Evolutionary conservation across 2,113 vertebrate species (phyloP), one percentile per base, ranked within the genome.

Genomic region (Hippocampus guttulatus): DNA sequence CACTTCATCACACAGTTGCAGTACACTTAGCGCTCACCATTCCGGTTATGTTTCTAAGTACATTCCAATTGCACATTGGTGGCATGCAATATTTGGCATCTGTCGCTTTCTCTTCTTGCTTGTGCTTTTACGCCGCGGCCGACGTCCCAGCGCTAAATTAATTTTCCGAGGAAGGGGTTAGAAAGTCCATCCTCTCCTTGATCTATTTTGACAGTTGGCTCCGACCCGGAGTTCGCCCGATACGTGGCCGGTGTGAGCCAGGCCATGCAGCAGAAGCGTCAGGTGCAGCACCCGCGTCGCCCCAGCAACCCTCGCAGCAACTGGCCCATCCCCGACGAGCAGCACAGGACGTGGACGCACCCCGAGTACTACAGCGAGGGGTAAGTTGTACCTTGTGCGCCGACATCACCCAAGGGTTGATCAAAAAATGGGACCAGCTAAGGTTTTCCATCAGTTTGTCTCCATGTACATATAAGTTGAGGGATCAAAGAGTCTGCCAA

Each of bases 211-310:
- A 54, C 90, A 99, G 97, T 99, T 78, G 97, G 97, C 87, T 98
- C 97, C 0, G 97, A 99, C 76, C 97, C 97, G 0, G 97, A 99
- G 88, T 99, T 98, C 89, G 97, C 95, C 11, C 96, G 97, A 75
- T 99, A 99, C 0, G 96, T 99, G 12, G 97, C 97, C 1, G 96
- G 96, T 70, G 96, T 99, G 75, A 98, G 94, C 87, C 97, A 98
- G 88, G 97, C 95, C 85, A 98, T 98, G 95, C 97, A 98, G 81
- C 97, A 98, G 83, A 98, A 99, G 87, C 89, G 96, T 71, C 97
- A 98, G 84, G 92, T 94, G 14, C 96, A 98, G 82, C 96, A 97
- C 0, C 88, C 98, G 69, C 96, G 95, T 15, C 95, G 95, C 2
- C 95, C 94, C 0, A 93, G 95, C 92, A 94, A 93, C 83, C 66